A percentile compares a stretch with the other conserved stretches of the same genome.
Conservation (phyloP, 2,797 vertebrate species). For the Sebastes matsubarae region DNA sequence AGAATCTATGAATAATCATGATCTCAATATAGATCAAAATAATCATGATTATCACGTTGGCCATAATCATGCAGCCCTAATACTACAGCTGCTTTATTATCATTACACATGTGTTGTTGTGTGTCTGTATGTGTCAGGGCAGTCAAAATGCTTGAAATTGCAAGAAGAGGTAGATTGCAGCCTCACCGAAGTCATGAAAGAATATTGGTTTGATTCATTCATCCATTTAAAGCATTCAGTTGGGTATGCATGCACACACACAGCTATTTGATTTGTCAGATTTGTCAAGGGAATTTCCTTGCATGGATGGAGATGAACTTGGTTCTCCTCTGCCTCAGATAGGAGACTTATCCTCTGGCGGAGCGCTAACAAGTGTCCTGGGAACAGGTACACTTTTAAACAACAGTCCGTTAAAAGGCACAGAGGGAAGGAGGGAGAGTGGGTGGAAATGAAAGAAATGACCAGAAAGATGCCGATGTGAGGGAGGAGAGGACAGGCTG, state of each 20-base stretch:
- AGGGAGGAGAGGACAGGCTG: conserved; percentile 16
- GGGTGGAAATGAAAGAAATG: conserved; percentile 20
- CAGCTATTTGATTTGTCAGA: not conserved
- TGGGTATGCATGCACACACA: not conserved
- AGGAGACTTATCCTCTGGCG: conserved; percentile 39
- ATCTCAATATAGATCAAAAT: no score
- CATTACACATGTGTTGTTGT: not conserved
- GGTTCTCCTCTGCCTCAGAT: conserved; percentile 43
- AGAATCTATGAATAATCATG: no score
- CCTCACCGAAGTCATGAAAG: not conserved
- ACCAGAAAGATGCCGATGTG: conserved; percentile 16
- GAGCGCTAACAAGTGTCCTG: conserved; percentile 41
- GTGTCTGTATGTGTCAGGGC: not conserved
- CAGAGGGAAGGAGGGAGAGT: not conserved
- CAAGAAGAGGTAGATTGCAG: not conserved
- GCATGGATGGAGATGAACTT: conserved; percentile 49
- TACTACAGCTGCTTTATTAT: no score
- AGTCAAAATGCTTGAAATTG: not conserved
- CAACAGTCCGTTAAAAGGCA: conserved; percentile 9
- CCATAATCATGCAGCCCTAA: no score
- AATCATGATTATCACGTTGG: no score
- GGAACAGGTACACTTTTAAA: conserved; percentile 47
- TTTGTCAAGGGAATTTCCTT: conserved; percentile 15
- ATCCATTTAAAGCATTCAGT: not conserved
- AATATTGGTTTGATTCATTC: not conserved